Conservation (phyloP, 2,888 invertebrate genomes). For the Andrena minutula region DNA sequence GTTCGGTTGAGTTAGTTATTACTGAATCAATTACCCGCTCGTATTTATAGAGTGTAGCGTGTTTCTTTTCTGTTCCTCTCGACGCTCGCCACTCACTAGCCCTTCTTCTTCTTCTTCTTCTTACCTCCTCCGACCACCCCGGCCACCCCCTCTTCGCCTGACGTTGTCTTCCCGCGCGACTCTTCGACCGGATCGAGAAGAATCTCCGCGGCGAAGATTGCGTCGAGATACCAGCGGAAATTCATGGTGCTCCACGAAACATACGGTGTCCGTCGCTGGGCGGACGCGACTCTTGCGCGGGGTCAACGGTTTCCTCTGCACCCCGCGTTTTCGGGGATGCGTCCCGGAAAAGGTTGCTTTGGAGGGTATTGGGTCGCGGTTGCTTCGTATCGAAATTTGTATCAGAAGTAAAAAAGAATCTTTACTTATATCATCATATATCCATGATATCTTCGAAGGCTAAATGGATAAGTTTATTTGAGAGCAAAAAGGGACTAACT, state of each 20-base stretch:
- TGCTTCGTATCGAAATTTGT: not conserved
- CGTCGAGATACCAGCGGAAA: conserved; percentile 80
- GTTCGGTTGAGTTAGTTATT: conserved; percentile 83
- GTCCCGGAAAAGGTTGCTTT: not conserved
- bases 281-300: conserved; percentile 12
- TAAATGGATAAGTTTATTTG: too few species aligned
- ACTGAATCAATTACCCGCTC: conserved; percentile 83
- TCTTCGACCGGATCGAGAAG: conserved; percentile 56
- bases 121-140: conserved; percentile 23
- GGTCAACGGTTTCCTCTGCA: too few species aligned
- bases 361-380: not conserved
- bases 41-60: conserved; percentile 83
- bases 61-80: conserved; percentile 76
- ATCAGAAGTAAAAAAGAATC: too few species aligned
- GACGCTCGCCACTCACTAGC: conserved; percentile 58
- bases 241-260: conserved; percentile 77
- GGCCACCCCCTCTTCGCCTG: not conserved
- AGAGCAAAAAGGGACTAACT: too few species aligned
- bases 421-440: too few species aligned
- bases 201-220: conserved; percentile 70
- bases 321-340: not conserved
- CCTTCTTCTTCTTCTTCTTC: conserved; percentile 29
- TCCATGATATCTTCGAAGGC: too few species aligned
- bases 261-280: conserved; percentile 67
- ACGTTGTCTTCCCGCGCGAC: conserved; percentile 45